A percentile compares a stretch with the other conserved stretches of the same genome.
Conservation (phyloP, 1,140 invertebrate species). For the Nixonia krombeini region DNA sequence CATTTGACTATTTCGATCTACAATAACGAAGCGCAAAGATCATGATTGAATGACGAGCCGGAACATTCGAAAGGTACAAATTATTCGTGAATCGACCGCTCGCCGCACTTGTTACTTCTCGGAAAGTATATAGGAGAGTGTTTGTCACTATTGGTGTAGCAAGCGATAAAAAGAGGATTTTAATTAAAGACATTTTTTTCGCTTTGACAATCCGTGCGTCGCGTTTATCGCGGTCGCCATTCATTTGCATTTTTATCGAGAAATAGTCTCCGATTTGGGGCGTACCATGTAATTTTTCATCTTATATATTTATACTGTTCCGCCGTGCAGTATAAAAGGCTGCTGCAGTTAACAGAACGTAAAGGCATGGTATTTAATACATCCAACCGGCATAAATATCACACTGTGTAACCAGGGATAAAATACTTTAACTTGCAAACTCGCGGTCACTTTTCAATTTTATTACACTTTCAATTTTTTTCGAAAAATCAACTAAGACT, state of each 20-base stretch:
- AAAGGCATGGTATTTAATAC: too few relatives aligned
- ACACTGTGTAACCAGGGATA: too few relatives aligned
- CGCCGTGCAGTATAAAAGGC: not conserved
- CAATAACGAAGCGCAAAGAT: too few relatives aligned
- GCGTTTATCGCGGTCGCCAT: not conserved
- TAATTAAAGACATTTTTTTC: slow-evolving; percentile 1
- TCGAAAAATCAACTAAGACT: too few relatives aligned
- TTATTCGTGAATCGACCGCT: not conserved
- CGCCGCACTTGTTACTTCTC: not conserved
- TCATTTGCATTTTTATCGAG: slow-evolving; percentile 4
- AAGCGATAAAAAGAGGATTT: not conserved
- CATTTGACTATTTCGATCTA: too few relatives aligned
- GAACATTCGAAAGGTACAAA: not conserved
- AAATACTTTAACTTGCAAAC: too few relatives aligned
- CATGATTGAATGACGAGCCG: too few relatives aligned
- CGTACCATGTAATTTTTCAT: not conserved
- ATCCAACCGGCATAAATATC: too few relatives aligned
- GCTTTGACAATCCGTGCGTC: not conserved
- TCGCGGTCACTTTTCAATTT: too few relatives aligned
- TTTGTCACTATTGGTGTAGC: not conserved
- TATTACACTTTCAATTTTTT: too few relatives aligned
- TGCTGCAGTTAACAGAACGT: not conserved
- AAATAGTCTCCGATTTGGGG: not conserved
- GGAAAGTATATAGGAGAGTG: not conserved
- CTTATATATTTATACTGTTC: not conserved